Conservation (phyloP, 2,797 vertebrate genomes). For the Podarcis lilfordi region DNA sequence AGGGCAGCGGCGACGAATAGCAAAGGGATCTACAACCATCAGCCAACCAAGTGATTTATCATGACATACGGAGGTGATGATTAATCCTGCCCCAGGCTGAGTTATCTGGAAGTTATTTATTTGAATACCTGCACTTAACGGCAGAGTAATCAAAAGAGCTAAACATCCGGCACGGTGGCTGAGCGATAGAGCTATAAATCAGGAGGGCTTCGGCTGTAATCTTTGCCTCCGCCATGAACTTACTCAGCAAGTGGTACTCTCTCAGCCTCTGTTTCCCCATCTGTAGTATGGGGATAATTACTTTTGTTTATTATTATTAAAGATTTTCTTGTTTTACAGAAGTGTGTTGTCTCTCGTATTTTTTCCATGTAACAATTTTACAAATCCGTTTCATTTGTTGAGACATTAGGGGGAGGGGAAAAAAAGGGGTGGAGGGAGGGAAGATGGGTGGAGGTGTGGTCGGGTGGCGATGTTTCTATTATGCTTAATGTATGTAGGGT, state of each 20-base stretch:
- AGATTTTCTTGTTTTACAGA: too few relatives aligned
- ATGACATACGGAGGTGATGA: not conserved
- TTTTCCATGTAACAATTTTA: too few relatives aligned
- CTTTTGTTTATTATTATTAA: too few relatives aligned
- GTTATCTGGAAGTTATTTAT: not conserved
- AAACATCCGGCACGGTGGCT: not conserved
- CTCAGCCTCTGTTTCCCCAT: not conserved
- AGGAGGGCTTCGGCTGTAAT: not conserved
- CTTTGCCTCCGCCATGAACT: not conserved
- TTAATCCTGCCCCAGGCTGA: not conserved
- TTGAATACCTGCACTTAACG: not conserved
- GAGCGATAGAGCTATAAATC: not conserved
- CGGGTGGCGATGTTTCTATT: too few relatives aligned
- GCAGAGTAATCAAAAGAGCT: not conserved
- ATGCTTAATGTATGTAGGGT: too few relatives aligned
- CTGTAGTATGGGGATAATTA: not conserved
- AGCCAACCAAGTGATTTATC: conserved; percentile 37
- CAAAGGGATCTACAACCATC: not conserved
- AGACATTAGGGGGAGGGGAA: too few relatives aligned
- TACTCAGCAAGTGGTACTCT: not conserved
- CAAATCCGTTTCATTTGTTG: too few relatives aligned
- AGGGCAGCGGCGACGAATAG: conserved; percentile 26
- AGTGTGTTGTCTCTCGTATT: too few relatives aligned
- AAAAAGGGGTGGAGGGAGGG: too few relatives aligned
- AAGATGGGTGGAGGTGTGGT: too few relatives aligned